A percentile compares a stretch with the other conserved stretches of the same genome.
These are phyloP conservation scores for Dendronephthya gigantea DNA, from an alignment of 64 coral and sea anemone species.

Conservation along the genomic window DNA sequence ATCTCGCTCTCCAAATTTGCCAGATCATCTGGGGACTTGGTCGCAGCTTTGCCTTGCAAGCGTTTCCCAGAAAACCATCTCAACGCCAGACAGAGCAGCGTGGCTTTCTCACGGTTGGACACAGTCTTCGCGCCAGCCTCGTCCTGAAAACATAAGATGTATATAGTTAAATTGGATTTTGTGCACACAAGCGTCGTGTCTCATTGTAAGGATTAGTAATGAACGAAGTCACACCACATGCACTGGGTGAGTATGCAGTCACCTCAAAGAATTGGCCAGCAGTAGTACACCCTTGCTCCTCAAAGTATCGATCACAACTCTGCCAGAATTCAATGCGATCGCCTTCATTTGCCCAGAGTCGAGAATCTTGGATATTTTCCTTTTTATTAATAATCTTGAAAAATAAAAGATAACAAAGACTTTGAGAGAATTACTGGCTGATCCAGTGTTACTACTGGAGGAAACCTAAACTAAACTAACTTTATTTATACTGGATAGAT, in stretches of 20 bases:
- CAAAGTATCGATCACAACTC: neutral
- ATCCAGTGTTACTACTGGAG: no score
- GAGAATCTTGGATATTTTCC: neutral
- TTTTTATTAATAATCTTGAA: neutral
- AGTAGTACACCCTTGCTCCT: neutral
- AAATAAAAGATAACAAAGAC: neutral
- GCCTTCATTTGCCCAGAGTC: neutral
- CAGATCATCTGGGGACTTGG: neutral
- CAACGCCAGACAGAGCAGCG: neutral
- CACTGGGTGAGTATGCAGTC: neutral
- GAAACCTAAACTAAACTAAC: no score
- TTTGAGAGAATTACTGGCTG: no score
- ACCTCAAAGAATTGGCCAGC: conserved; percentile 19
- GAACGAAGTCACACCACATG: neutral
- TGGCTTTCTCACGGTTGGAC: conserved; percentile 5
- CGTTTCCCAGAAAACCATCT: neutral
- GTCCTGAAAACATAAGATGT: neutral
- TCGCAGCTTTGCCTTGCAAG: neutral
- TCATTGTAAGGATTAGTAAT: neutral
- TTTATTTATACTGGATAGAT: no score
- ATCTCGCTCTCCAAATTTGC: neutral
- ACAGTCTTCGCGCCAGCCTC: neutral
- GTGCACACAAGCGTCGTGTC: neutral
- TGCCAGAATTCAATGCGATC: conserved; percentile 11
- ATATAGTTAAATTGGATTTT: neutral